Base-by-base conservation (phyloP, 2,113 vertebrate genomes). In the Phoxinus phoxinus region DNA sequence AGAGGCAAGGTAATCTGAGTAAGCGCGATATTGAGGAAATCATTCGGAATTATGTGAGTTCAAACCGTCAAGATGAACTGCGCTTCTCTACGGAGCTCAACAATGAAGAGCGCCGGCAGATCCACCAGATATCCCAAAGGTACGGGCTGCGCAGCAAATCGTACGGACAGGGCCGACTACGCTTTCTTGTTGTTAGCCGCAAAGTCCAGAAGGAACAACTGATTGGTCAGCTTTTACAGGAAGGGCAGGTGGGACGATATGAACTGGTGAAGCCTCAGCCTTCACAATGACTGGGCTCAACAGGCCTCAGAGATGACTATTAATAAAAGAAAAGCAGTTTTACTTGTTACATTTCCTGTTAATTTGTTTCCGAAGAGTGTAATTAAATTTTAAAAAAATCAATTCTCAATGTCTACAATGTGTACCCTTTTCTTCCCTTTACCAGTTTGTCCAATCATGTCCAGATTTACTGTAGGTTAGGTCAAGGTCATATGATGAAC, bases 131-230 rank as follows among this genome's bases (percentile, higher is more conserved):
- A 1, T 96, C 97, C 35, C 96, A 96, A 84, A 98, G 95, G 87
- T 99, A 98, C 0, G 97, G 97, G 80, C 95, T 99, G 19, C 96
- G 97, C 79, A 99, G 97, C 94, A 99, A 99, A 89, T 99, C 97
- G 0, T 97, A 99, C 0, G 98, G 98, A 77, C 96, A 97, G 82
- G 97, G 97, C 37, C 92, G 93, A 25, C 94, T 96, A 56, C 94
- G 98, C 6, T 99, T 97, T 89, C 94, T 99, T 27, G 92, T 99
- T 67, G 97, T 99, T 46, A 97, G 98, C 71, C 95, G 98, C 81
- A 98, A 97, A 93, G 95, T 97, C 73, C 96, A 96, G 88, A 97
- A 96, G 92, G 96, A 98, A 44, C 97, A 98, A 92, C 93, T 99
- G 7, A 92, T 99, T 46, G 96, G 97, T 90, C 97, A 99, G 89